Conservation (phyloP, 2,888 invertebrate species). For the Lutraria lutraria region DNA sequence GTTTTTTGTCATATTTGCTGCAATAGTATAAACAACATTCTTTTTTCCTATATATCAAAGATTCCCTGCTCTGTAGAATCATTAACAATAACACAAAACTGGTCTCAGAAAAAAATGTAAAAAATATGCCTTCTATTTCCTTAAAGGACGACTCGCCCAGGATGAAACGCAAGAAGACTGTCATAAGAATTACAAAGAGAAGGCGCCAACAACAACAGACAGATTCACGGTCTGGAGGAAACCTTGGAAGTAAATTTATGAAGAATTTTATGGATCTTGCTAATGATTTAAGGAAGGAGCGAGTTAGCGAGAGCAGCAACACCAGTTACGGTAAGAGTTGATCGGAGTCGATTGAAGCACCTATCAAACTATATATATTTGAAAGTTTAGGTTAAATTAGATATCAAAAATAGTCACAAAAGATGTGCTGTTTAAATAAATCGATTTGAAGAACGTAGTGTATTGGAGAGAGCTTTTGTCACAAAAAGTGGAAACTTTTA, state of each 20-base stretch:
- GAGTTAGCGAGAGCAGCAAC: slow-evolving; percentile 66
- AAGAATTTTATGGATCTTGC: slow-evolving; percentile 80
- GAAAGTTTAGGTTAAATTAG: too few relatives aligned
- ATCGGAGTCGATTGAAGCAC: not conserved
- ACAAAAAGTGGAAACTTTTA: too few relatives aligned
- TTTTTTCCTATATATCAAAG: too few relatives aligned
- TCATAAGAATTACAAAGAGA: slow-evolving; percentile 74
- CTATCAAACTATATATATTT: not conserved
- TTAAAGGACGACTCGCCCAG: slow-evolving; percentile 76
- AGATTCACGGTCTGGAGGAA: slow-evolving; percentile 68
- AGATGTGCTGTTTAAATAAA: too few relatives aligned
- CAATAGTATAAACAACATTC: too few relatives aligned
- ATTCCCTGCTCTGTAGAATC: too few relatives aligned
- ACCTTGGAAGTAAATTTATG: slow-evolving; percentile 77
- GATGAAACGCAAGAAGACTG: slow-evolving; percentile 74
- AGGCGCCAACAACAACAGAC: slow-evolving; percentile 67
- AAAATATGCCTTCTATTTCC: not conserved
- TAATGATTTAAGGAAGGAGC: slow-evolving; percentile 77
- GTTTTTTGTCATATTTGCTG: too few relatives aligned
- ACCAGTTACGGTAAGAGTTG: slow-evolving; percentile 44
- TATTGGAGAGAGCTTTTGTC: too few relatives aligned
- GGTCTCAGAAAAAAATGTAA: not conserved
- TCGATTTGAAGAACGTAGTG: too few relatives aligned
- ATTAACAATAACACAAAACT: not conserved
- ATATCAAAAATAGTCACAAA: too few relatives aligned